Evolutionary conservation across 92 coral and sea anemone species (phyloP).

Genomic region (Bergia sp.): DNA sequence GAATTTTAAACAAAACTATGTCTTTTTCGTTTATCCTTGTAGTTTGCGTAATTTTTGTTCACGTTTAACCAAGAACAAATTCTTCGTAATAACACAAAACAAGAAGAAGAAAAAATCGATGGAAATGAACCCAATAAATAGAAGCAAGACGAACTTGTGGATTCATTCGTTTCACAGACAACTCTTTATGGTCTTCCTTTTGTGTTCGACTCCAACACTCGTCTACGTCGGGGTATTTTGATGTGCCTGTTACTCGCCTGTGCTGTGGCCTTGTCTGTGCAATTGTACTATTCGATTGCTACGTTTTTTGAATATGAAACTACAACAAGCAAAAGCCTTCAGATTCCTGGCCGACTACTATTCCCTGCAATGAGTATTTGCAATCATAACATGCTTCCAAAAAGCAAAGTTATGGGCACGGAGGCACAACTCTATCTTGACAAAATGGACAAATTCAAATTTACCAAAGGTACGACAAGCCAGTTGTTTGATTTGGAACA

Average conservation of each 20-base stretch:
- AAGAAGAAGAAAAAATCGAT: neutral
- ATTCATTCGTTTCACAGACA: conserved; percentile 8
- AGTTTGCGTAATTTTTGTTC: too few species aligned
- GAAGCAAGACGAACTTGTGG: neutral
- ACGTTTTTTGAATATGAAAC: neutral
- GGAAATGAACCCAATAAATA: too few species aligned
- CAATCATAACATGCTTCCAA: conserved; percentile 18
- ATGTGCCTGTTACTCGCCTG: neutral
- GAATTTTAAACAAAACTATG: too few species aligned
- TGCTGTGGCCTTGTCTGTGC: neutral
- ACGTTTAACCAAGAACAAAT: too few species aligned
- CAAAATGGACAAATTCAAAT: neutral
- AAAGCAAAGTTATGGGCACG: conserved; percentile 15
- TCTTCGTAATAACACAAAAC: neutral
- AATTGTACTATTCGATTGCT: neutral
- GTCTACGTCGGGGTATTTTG: conserved; percentile 8
- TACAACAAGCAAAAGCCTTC: neutral
- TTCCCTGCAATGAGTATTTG: conserved; percentile 33
- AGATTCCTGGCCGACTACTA: neutral
- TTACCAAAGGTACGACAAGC: neutral
- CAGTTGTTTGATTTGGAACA: neutral
- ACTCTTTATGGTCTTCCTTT: conserved; percentile 25
- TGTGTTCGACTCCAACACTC: conserved; percentile 18
- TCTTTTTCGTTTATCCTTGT: too few species aligned
- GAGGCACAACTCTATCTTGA: conserved; percentile 10